Percentiles rank a stretch among this genome's conserved stretches.
These are phyloP conservation scores for Lasioglossum marginatum DNA, from an alignment of 2,888 invertebrate species.

Conservation along the genomic window DNA sequence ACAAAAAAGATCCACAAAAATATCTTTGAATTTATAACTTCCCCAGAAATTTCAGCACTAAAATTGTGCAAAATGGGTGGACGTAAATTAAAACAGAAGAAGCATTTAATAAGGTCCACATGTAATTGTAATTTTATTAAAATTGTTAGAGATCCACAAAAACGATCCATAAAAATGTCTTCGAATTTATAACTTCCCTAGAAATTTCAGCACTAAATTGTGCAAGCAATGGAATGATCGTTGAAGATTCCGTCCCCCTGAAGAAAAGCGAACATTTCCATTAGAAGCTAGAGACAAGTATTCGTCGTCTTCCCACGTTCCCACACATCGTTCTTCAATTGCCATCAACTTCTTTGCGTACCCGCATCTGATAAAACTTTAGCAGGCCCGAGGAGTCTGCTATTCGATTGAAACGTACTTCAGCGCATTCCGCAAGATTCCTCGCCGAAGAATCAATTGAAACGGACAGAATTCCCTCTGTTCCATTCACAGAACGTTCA, in stretches of 20 bases:
- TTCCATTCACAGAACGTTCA: slow-evolving; percentile 2
- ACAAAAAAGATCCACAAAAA: too few species aligned
- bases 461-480: background rate
- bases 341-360: slow-evolving; percentile 1
- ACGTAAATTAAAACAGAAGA: too few species aligned
- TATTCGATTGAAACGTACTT: slow-evolving; percentile 3
- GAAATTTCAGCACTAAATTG: too few species aligned
- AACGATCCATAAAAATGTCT: too few species aligned
- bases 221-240: background rate
- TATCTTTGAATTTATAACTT: too few species aligned
- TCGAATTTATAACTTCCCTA: too few species aligned
- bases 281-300: background rate
- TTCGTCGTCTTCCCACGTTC: background rate
- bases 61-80: too few species aligned
- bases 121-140: too few species aligned
- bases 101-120: too few species aligned
- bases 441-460: slow-evolving; percentile 5
- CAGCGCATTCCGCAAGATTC: background rate
- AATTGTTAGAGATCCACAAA: too few species aligned
- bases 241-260: background rate
- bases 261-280: background rate
- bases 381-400: background rate
- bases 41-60: too few species aligned
- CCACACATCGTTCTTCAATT: background rate
- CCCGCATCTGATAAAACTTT: background rate